phyloP scores from a whole-genome alignment of 2,113 vertebrate species.

The Sorex fumeus region DNA sequence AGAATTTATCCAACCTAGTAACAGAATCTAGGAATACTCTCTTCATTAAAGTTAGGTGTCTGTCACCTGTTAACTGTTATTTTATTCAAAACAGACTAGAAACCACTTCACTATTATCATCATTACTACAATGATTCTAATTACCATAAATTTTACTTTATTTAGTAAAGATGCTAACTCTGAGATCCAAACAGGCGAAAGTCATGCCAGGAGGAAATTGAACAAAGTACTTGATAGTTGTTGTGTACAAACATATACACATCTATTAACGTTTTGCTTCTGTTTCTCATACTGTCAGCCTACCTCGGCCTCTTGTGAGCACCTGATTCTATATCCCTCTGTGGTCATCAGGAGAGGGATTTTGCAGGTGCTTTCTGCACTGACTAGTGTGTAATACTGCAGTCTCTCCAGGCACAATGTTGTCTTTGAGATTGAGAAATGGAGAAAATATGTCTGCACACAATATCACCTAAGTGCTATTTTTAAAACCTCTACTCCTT shows the following conservation, averaged over 20 bases:
- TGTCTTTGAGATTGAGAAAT: not conserved
- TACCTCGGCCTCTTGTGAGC: not conserved
- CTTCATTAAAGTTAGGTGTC: not conserved
- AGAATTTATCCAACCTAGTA: not conserved
- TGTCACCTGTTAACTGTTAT: not conserved
- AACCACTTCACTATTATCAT: not conserved
- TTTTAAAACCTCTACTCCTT: conserved; percentile 1
- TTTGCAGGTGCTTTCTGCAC: not conserved
- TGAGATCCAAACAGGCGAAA: not conserved
- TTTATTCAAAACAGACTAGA: conserved; percentile 35
- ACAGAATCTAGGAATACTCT: not conserved
- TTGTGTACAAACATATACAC: not conserved
- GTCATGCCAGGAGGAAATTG: too few relatives aligned
- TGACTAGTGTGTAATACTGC: not conserved
- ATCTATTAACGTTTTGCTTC: not conserved
- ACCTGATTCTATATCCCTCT: not conserved
- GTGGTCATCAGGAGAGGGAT: not conserved
- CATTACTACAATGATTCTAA: not conserved
- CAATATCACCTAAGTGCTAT: not conserved
- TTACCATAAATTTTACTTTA: conserved; percentile 2
- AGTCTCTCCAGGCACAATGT: not conserved
- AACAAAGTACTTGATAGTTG: conserved; percentile 1
- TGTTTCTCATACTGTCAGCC: not conserved
- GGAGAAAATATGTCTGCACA: not conserved
- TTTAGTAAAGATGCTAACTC: conserved; percentile 29